Evolutionary conservation across 2,797 vertebrate species (phyloP), one percentile per base, ranked within the genome.

Genomic region (Anguilla anguilla): DNA sequence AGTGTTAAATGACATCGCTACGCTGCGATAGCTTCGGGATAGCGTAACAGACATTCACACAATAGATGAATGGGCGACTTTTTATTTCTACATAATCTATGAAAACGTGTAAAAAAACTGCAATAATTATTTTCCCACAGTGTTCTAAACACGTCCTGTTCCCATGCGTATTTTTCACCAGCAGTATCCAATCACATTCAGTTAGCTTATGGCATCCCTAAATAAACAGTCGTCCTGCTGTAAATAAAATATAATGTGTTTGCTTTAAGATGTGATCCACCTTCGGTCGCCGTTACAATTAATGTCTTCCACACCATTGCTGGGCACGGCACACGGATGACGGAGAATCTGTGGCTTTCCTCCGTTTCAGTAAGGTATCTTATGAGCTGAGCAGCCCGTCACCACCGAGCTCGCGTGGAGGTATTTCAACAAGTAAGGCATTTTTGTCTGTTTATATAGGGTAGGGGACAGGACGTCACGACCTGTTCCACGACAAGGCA

Each of bases 401-500:
- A 2, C 53, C 22, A 11, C 43, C 25, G 6, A 83, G 2, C 0
- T n/a, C 3, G 35, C n/a, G 17, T 25, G 43, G n/a, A 51, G 81
- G 13, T n/a, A 0, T n/a, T 51, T 53, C 25, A 53, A 1, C 49
- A 17, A 51, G 81, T 49, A 39, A 57, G 55, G 82, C 2, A 22
- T 31, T 31, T 51, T 51, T 22, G 19, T 61, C 49, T 25, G 53
- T 67, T 51, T 53, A 35, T 74, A 49, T n/a, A 51, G 11, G 49
- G 57, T 39, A 46, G n/a, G 67, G 69, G 57, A n/a, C 35, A 22
- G 46, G 84, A 85, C 88, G 90, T 91, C 90, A 90, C 53, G 55
- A 83, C 17, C 82, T 81, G 86, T 87, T 85, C 86, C 86, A 87
- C 89, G 86, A 82, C 51, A 59, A 85, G 83, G 87, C 89, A 90